Evolutionary conservation across 2,888 invertebrate species (phyloP).

Genomic region (Coecobrya sp.): DNA sequence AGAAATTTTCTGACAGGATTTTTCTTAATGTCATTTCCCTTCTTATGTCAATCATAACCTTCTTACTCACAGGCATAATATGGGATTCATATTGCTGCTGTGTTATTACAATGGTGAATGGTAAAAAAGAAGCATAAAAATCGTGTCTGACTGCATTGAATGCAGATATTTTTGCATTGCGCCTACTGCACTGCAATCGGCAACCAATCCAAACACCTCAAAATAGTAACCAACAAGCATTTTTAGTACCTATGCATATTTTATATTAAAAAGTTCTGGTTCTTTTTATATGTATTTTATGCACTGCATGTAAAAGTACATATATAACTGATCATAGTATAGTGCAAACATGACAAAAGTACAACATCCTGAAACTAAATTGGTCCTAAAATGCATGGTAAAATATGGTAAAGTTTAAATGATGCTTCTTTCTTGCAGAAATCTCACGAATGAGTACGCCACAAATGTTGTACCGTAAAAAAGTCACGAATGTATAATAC

Average conservation of each 20-base stretch:
- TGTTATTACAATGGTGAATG: neutral
- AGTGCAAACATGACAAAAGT: slow-evolving; percentile 25
- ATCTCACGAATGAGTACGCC: slow-evolving; percentile 19
- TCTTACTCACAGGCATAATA: neutral
- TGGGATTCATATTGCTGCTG: neutral
- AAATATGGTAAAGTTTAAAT: slow-evolving; percentile 28
- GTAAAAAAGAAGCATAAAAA: slow-evolving; percentile 1
- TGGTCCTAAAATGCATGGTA: slow-evolving; percentile 36
- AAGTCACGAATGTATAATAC: neutral
- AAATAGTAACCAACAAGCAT: slow-evolving; percentile 48
- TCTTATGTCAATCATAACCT: slow-evolving; percentile 45
- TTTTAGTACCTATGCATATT: slow-evolving; percentile 14
- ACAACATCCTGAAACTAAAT: slow-evolving; percentile 5
- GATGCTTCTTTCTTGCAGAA: neutral
- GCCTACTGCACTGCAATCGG: slow-evolving; percentile 7
- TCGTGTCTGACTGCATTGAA: slow-evolving; percentile 42
- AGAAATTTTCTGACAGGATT: slow-evolving; percentile 71
- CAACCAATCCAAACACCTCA: neutral
- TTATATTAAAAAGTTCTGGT: slow-evolving; percentile 39
- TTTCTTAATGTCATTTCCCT: slow-evolving; percentile 79
- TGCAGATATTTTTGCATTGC: slow-evolving; percentile 59
- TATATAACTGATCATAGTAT: neutral
- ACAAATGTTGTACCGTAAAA: neutral
- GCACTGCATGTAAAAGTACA: neutral
- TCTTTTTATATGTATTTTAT: neutral